Base-by-base conservation (phyloP, 1,140 invertebrate species). In the Dreissena polymorpha region DNA sequence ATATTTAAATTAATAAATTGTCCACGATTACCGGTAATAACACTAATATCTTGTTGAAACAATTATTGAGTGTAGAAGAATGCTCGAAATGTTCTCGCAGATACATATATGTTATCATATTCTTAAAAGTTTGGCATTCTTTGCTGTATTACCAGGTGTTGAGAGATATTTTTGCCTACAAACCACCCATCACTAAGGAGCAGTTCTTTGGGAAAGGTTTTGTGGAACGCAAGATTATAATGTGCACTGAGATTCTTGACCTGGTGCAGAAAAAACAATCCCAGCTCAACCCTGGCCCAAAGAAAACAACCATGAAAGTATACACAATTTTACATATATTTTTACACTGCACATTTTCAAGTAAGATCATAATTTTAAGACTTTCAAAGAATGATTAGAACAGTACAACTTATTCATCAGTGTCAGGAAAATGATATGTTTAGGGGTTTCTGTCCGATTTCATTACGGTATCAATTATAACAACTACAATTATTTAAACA, bases 201-300 rank as follows among this genome's bases (percentile, higher is more conserved):
- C 90, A 90, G 79, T 90, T 90, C 65, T 89, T 90, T 72, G 65
- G 63, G 0, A 65, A 73, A 27, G 88, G 89, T 10, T 90, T 87
- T 86, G 83, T 78, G 39, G 90, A 90, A 72, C 70, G 85, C 12
- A 90, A 90, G 74, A 75, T 90, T 6, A 90, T 90, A 23, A 90
- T 90, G 90, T 85, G 86, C 39, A 84, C 84, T 49, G 88, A 89
- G 12, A 85, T 90, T 39, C 21, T 90, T 25, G 27, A 84, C 14
- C 64, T 83, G 23, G 69, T 90, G 1, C 53, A 71, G 8, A 23
- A 73, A 7, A 88, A 85, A 85, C 71, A 86, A 57, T 29, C 13
- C 50, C 55, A 76, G 49, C 67, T 74, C 53, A 78, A 67, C 2
- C 77, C 77, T 49, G 49, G 65, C 14, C 49, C 71, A 12, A 27